Evolutionary conservation across 2,113 vertebrate species (phyloP), one percentile per base, ranked within the genome.

Genomic region (Pseudolaguvia tuberculata): DNA sequence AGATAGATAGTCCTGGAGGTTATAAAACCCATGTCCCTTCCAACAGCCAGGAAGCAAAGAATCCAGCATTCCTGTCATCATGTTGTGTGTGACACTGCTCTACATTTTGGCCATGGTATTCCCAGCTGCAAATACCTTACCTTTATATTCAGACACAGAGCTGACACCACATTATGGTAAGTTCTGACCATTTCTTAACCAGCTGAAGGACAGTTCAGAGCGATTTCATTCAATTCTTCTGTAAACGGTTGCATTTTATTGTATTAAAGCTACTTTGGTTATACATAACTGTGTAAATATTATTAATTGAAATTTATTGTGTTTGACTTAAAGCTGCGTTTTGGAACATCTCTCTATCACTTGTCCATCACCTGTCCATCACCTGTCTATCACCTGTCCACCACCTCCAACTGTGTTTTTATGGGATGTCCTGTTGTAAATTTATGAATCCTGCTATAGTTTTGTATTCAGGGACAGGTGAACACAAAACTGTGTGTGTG

Each of bases 131-230:
- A 81, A 87, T 0, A 14, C 91, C 23, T 81, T 90, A 14, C 91
- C 91, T 5, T 78, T 89, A 62, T 90, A 89, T 52, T 84, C 91
- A 1, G 88, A 89, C 5, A 45, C 83, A 23, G 58, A 53, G 39
- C 50, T 87, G 77, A 85, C 84, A 77, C 86, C 87, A 31, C 85
- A 86, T 61, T 82, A 88, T 84, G 90, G 91, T 92, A 80, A 80
- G 88, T 47, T 31, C 42, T 42, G 39, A 42, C 39, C 53, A 2
- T 4, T 1, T 4, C 47, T 47, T 14, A 53, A 10, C 7, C 17
- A 69, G 42, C 52, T 56, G 10, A 25, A 21, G 21, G 31, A 13
- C 7, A 17, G 6, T 18, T n/a, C 58, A 61, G 10, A 61, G 27
- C 5, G 18, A 9, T 62, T 65, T 47, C 2, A 42, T 62, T n/a